Evolutionary conservation across 92 coral and sea anemone genomes (phyloP).

Genomic region (Hydrozoanthus gracilis): DNA sequence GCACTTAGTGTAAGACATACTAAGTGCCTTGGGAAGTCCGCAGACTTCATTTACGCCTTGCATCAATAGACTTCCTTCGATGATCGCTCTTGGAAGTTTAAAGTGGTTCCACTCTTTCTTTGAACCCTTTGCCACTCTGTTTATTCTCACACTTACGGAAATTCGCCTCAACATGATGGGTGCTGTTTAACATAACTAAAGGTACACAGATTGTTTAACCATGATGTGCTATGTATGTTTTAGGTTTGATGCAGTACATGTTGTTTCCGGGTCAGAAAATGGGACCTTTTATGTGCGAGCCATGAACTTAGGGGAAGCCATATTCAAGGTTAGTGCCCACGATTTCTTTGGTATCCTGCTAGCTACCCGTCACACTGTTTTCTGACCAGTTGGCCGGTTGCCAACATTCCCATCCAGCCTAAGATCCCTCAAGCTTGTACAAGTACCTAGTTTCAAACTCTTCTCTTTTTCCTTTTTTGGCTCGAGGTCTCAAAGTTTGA

Average conservation of each 20-base stretch:
- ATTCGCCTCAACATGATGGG: slow-evolving; percentile 1
- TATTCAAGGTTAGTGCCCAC: slow-evolving; percentile 70
- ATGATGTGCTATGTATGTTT: background rate
- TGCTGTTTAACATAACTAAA: too few relatives aligned
- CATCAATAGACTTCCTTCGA: slow-evolving; percentile 37
- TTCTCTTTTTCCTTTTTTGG: too few relatives aligned
- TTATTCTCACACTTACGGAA: slow-evolving; percentile 20
- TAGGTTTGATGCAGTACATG: slow-evolving; percentile 96
- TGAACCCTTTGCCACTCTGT: slow-evolving; percentile 29
- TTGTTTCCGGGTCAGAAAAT: slow-evolving; percentile 94
- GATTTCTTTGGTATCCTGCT: too few relatives aligned
- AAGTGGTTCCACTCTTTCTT: slow-evolving; percentile 27
- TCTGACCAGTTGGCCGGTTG: background rate
- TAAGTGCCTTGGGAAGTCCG: slow-evolving; percentile 47
- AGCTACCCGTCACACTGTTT: background rate
- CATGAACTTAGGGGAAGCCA: slow-evolving; percentile 91
- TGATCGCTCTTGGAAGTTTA: slow-evolving; percentile 50
- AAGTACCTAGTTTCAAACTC: too few relatives aligned
- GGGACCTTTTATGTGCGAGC: slow-evolving; percentile 92
- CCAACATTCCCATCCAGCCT: too few relatives aligned
- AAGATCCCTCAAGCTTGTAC: too few relatives aligned
- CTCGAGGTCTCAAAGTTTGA: too few relatives aligned
- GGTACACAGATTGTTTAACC: background rate
- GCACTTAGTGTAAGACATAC: slow-evolving; percentile 38
- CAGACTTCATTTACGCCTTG: slow-evolving; percentile 43